Conservation (phyloP, 2,888 invertebrate genomes). For the Lampropteryx suffumata region DNA sequence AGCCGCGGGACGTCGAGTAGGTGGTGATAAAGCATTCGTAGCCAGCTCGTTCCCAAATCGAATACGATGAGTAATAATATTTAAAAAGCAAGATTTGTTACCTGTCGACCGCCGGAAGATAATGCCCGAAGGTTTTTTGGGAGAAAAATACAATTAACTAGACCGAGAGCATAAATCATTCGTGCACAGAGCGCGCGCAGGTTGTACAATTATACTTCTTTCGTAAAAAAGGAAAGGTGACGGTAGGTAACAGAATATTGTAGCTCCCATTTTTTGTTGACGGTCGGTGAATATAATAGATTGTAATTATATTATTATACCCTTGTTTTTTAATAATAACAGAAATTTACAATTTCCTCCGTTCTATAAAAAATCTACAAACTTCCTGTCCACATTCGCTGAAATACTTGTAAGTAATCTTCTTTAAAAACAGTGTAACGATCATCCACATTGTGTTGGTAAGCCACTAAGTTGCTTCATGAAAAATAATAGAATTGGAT, state of each 20-base stretch:
- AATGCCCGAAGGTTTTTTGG: constrained; percentile 73
- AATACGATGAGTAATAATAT: constrained; percentile 82
- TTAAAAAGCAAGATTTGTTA: constrained; percentile 82
- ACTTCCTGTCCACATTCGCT: constrained; percentile 26
- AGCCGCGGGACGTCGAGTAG: constrained; percentile 81
- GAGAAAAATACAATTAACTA: constrained; percentile 81
- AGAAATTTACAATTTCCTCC: constrained; percentile 24
- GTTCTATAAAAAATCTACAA: constrained; percentile 10
- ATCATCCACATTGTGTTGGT: constrained; percentile 8
- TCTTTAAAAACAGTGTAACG: neutral
- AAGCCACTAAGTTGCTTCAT: constrained; percentile 24
- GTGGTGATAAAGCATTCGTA: constrained; percentile 83
- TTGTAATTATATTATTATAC: constrained; percentile 61
- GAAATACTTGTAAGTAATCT: constrained; percentile 13
- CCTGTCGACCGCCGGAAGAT: constrained; percentile 78
- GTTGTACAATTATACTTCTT: constrained; percentile 73
- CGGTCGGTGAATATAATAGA: constrained; percentile 47
- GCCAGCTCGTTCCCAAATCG: constrained; percentile 79
- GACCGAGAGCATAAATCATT: constrained; percentile 71
- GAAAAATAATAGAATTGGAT: constrained; percentile 36
- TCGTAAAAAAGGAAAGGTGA: constrained; percentile 60
- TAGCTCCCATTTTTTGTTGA: constrained; percentile 46
- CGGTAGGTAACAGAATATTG: constrained; percentile 60
- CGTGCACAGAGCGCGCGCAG: constrained; percentile 63
- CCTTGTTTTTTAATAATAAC: constrained; percentile 34